These are phyloP conservation scores for Echiichthys vipera DNA, from an alignment of 2,797 vertebrate genomes.

Conservation along the genomic window DNA sequence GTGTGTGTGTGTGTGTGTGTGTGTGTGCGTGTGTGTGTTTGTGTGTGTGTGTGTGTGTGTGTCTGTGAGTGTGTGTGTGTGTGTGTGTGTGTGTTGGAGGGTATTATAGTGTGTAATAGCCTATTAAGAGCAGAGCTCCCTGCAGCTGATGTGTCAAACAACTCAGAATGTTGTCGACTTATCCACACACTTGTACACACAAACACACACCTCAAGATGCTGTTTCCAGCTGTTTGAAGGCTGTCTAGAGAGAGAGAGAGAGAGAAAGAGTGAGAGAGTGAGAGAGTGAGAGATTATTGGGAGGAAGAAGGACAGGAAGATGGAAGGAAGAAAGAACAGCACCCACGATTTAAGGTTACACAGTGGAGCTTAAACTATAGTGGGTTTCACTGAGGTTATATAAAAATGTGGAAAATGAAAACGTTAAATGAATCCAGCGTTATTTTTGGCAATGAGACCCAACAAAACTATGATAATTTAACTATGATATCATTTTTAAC, in stretches of 20 bases:
- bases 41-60: constrained; percentile 7
- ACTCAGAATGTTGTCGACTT: constrained; percentile 58
- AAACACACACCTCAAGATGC: constrained; percentile 40
- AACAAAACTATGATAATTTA: no score
- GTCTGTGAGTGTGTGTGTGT: constrained; percentile 13
- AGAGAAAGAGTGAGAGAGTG: not conserved
- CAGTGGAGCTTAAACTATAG: not conserved
- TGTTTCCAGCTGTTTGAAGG: constrained; percentile 68
- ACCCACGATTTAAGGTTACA: not conserved
- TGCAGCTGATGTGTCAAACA: constrained; percentile 78
- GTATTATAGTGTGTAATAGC: constrained; percentile 78
- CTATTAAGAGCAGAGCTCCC: constrained; percentile 79
- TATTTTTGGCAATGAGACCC: not conserved
- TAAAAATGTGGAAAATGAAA: no score
- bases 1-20: constrained; percentile 30
- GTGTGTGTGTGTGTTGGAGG: constrained; percentile 39
- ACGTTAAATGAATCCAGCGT: not conserved
- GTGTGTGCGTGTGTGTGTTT: not conserved
- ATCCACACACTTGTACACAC: constrained; percentile 38
- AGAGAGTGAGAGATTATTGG: not conserved
- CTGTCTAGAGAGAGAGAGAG: constrained; percentile 5
- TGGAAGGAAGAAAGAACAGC: not conserved
- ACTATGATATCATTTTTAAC: no score
- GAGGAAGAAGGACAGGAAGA: not conserved
- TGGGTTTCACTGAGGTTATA: not conserved